Percentiles rank a stretch among this genome's conserved stretches.
phyloP scores from a whole-genome alignment of 2,888 invertebrate species.

The Limulus polyphemus region DNA sequence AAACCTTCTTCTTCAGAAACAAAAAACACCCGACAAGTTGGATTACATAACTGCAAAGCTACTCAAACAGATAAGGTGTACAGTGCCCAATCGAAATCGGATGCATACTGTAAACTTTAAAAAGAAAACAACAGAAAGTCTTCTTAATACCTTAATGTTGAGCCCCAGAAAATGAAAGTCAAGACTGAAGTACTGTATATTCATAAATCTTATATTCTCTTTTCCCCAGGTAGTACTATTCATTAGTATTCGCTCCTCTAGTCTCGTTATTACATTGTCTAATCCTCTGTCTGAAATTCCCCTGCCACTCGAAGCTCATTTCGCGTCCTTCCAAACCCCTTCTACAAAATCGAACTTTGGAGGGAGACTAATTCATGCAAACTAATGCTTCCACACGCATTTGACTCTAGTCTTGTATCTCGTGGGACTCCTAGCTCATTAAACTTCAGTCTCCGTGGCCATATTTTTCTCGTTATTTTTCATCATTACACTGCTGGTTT shows the following conservation, averaged over 20 bases:
- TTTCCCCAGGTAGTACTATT: slow-evolving; percentile 18
- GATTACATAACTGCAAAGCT: too few relatives aligned
- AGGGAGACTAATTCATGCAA: slow-evolving; percentile 13
- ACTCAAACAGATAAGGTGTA: too few relatives aligned
- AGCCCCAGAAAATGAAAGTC: too few relatives aligned
- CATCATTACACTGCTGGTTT: slow-evolving; percentile 16
- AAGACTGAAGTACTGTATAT: slow-evolving; percentile 1
- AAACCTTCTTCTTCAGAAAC: too few relatives aligned
- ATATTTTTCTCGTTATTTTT: slow-evolving; percentile 26
- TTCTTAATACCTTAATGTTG: too few relatives aligned
- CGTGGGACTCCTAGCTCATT: slow-evolving; percentile 16
- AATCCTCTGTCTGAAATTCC: slow-evolving; percentile 2
- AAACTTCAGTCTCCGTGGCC: slow-evolving; percentile 17
- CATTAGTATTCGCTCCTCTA: slow-evolving; percentile 16
- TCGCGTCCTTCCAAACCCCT: neutral
- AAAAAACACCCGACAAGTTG: too few relatives aligned
- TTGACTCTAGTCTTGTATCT: slow-evolving; percentile 2
- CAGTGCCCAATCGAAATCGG: too few relatives aligned
- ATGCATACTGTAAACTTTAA: too few relatives aligned
- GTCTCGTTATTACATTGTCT: slow-evolving; percentile 1
- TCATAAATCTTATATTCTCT: slow-evolving; percentile 20
- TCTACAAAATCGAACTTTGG: neutral
- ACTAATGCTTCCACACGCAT: slow-evolving; percentile 6
- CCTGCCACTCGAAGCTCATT: slow-evolving; percentile 12
- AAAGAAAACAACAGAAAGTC: too few relatives aligned